Evolutionary conservation across 2,797 vertebrate species (phyloP).

Genomic region (Menidia menidia): DNA sequence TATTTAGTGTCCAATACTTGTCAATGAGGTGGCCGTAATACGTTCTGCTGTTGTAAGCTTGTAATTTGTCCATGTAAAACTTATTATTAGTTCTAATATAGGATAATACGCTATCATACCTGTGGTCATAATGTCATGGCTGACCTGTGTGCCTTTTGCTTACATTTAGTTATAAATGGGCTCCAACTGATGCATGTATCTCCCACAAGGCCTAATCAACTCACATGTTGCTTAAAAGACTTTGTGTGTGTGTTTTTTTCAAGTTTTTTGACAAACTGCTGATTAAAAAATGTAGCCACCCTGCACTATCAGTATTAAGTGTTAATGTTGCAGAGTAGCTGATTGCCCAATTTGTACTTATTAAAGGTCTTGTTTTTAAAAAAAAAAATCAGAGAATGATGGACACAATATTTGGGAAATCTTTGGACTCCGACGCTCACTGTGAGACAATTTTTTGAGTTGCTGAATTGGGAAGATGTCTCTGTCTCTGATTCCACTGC

Average conservation of each 20-base stretch:
- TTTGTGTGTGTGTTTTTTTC: background rate
- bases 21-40: too few relatives aligned
- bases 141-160: background rate
- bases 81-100: too few relatives aligned
- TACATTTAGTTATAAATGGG: slow-evolving; percentile 41
- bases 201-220: slow-evolving; percentile 11
- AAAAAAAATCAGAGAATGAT: slow-evolving; percentile 12
- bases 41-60: too few relatives aligned
- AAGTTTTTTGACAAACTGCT: slow-evolving; percentile 18
- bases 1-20: too few relatives aligned
- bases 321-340: slow-evolving; percentile 30
- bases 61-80: too few relatives aligned
- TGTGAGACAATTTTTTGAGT: slow-evolving; percentile 47
- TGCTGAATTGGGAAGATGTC: slow-evolving; percentile 30
- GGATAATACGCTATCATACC: too few relatives aligned
- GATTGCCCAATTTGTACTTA: slow-evolving; percentile 40
- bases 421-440: slow-evolving; percentile 40
- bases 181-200: slow-evolving; percentile 42
- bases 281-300: slow-evolving; percentile 24
- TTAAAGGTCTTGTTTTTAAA: slow-evolving; percentile 19
- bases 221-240: slow-evolving; percentile 9
- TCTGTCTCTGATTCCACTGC: slow-evolving; percentile 57
- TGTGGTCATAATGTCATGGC: too few relatives aligned
- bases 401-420: background rate
- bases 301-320: slow-evolving; percentile 5